A percentile compares a stretch with the other conserved stretches of the same genome.
Evolutionary conservation across 2,797 vertebrate species (phyloP).

Genomic region (Pangasius krempfi): DNA sequence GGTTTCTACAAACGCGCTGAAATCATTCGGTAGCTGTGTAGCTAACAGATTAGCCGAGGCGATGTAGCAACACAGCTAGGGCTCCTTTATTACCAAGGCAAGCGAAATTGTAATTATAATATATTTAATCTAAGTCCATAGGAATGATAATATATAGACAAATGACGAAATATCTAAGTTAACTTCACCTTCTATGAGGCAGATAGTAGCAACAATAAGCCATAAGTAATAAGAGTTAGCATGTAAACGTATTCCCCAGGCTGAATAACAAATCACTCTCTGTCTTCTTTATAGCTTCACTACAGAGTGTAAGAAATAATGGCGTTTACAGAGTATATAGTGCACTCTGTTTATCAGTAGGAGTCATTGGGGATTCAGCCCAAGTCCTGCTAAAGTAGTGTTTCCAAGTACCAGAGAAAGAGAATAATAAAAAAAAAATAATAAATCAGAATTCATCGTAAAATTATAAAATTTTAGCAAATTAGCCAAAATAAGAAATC

Average conservation of each 20-base stretch:
- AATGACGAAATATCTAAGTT: neutral
- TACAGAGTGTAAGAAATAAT: neutral
- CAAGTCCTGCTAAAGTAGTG: neutral
- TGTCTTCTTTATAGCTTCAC: neutral
- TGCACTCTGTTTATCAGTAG: neutral
- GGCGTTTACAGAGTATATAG: neutral
- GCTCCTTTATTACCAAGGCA: neutral
- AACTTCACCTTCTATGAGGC: neutral
- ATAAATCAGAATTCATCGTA: neutral
- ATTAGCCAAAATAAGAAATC: neutral
- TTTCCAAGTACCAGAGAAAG: neutral
- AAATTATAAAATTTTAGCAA: neutral
- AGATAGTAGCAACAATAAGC: neutral
- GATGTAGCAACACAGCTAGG: neutral
- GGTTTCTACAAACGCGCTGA: neutral
- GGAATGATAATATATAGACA: neutral
- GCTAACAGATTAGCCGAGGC: neutral
- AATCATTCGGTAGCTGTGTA: neutral
- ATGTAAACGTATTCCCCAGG: neutral
- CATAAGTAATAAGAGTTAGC: neutral
- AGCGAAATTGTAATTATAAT: neutral
- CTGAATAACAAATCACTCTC: neutral
- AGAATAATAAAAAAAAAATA: neutral
- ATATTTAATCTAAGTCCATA: neutral
- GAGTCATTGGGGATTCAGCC: neutral